Evolutionary conservation across 1,140 invertebrate species (phyloP).

Genomic region (Oedothorax gibbosus): DNA sequence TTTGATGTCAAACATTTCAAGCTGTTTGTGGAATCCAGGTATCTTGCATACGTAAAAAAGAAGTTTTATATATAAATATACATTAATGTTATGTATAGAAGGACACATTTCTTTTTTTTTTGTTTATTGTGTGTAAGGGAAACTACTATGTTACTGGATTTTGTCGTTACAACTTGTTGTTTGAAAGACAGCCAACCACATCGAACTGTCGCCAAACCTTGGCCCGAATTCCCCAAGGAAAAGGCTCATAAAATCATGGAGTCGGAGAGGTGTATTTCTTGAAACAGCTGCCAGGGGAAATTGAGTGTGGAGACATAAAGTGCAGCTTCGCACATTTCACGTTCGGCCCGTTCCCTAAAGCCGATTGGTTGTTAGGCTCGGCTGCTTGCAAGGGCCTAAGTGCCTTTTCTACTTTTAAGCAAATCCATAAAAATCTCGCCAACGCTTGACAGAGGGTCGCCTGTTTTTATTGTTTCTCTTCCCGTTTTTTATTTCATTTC

Average conservation of each 20-base stretch:
- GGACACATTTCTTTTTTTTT: too few relatives aligned
- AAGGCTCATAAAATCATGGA: slow-evolving; percentile 59
- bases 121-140: too few relatives aligned
- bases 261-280: slow-evolving; percentile 58
- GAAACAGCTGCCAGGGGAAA: slow-evolving; percentile 61
- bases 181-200: slow-evolving; percentile 9
- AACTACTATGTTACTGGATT: too few relatives aligned
- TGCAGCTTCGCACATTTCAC: slow-evolving; percentile 59
- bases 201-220: slow-evolving; percentile 41
- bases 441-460: slow-evolving; percentile 45
- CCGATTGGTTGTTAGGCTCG: slow-evolving; percentile 59
- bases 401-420: slow-evolving; percentile 60
- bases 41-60: too few relatives aligned
- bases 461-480: slow-evolving; percentile 23
- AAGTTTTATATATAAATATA: too few relatives aligned
- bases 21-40: too few relatives aligned
- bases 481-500: slow-evolving; percentile 27
- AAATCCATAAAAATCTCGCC: slow-evolving; percentile 61
- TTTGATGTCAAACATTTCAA: too few relatives aligned
- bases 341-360: slow-evolving; percentile 54
- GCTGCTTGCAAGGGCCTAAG: slow-evolving; percentile 46
- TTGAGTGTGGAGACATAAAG: slow-evolving; percentile 60
- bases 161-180: too few relatives aligned
- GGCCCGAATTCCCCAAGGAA: slow-evolving; percentile 7
- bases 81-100: too few relatives aligned